phyloP scores from a whole-genome alignment of 2,888 invertebrate species.

The Pristionchus arcanus region DNA sequence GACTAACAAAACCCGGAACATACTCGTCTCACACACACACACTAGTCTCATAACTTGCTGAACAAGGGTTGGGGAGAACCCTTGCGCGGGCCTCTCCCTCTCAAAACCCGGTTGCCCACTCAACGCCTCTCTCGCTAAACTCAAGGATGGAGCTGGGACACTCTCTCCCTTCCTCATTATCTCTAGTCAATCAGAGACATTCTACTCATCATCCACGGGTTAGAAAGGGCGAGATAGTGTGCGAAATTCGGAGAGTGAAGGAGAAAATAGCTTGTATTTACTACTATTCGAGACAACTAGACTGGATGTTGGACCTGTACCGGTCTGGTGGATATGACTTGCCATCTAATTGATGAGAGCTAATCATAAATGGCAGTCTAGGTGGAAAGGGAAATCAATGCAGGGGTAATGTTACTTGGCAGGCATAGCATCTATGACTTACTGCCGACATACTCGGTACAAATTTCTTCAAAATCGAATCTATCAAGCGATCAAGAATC shows the following conservation, averaged over 20 bases:
- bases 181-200: not conserved
- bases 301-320: not conserved
- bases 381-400: not conserved
- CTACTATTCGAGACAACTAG: conserved; percentile 6
- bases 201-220: not conserved
- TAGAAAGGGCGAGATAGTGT: not conserved
- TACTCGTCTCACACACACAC: not conserved
- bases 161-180: not conserved
- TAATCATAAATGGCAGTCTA: not conserved
- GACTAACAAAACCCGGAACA: not conserved
- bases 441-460: no score
- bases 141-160: conserved; percentile 1
- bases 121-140: not conserved
- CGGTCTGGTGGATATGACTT: conserved; percentile 1
- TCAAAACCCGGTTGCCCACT: conserved; percentile 39
- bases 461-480: no score
- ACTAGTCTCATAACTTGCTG: conserved; percentile 35
- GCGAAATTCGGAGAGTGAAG: not conserved
- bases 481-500: no score
- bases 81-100: not conserved
- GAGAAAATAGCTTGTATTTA: conserved; percentile 3
- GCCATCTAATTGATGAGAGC: conserved; percentile 29
- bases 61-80: conserved; percentile 3
- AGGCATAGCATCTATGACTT: no score
- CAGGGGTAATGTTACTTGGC: no score